phyloP scores from a whole-genome alignment of 2,797 vertebrate species.

The Carduelis carduelis region DNA sequence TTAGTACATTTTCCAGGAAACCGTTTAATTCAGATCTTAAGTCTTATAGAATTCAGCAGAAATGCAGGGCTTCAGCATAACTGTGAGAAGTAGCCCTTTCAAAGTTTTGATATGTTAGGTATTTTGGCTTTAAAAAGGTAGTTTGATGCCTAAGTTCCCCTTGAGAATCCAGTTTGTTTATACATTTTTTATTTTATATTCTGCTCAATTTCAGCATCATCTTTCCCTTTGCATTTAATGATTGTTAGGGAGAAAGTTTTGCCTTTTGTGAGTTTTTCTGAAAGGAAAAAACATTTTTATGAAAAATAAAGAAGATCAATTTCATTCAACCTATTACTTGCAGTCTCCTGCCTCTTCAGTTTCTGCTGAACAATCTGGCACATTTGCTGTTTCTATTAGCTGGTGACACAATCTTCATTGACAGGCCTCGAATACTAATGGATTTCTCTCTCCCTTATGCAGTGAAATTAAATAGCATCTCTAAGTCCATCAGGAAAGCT shows the following conservation, averaged over 20 bases:
- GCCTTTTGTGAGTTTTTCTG: not conserved
- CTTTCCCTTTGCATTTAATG: not conserved
- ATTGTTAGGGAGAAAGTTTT: not conserved
- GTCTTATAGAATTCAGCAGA: not conserved
- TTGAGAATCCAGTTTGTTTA: not conserved
- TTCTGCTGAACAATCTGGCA: constrained; percentile 32
- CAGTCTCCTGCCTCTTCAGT: not conserved
- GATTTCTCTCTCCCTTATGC: constrained; percentile 23
- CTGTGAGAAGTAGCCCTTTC: not conserved
- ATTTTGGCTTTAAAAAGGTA: not conserved
- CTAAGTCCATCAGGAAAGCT: constrained; percentile 6
- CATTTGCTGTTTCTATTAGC: not conserved
- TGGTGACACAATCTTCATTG: constrained; percentile 37
- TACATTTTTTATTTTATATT: not conserved
- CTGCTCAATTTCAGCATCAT: not conserved
- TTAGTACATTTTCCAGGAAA: not conserved
- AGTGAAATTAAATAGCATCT: constrained; percentile 44
- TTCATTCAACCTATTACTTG: not conserved
- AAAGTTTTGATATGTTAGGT: not conserved
- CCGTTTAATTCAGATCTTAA: not conserved
- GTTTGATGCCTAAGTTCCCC: not conserved
- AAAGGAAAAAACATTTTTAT: not conserved
- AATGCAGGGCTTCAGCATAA: not conserved
- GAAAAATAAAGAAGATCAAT: not conserved
- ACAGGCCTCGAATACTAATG: not conserved